These are phyloP conservation scores for Drosophila greeni DNA, from an alignment of 2,888 invertebrate genomes.

Conservation along the genomic window DNA sequence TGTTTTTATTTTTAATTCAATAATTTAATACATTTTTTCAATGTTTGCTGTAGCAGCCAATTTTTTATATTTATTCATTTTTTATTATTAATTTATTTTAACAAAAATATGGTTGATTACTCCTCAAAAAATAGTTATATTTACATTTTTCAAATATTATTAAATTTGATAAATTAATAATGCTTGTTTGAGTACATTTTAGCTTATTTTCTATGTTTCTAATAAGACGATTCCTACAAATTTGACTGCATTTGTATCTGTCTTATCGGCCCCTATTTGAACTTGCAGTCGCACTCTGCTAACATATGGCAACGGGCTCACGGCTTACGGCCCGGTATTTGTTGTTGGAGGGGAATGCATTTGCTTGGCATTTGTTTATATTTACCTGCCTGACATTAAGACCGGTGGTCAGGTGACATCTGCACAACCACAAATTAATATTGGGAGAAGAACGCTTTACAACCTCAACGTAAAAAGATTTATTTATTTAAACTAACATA, in stretches of 20 bases:
- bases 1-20: too few species aligned
- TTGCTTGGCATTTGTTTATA: constrained; percentile 21
- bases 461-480: background rate
- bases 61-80: too few species aligned
- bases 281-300: constrained; percentile 11
- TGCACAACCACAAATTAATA: background rate
- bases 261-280: constrained; percentile 17
- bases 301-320: constrained; percentile 20
- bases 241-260: background rate
- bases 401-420: constrained; percentile 21
- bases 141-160: background rate
- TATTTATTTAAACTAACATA: background rate
- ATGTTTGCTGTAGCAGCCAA: too few species aligned
- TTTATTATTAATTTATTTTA: too few species aligned
- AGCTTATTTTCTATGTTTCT: background rate
- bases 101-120: background rate
- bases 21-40: too few species aligned
- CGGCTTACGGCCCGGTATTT: constrained; percentile 12
- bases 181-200: background rate
- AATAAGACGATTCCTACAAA: background rate
- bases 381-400: constrained; percentile 16
- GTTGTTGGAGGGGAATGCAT: constrained; percentile 12
- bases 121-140: background rate
- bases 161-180: background rate
- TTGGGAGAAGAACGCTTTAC: background rate